phyloP scores from a whole-genome alignment of 2,113 vertebrate genomes.

The Hippocampus abdominalis region DNA sequence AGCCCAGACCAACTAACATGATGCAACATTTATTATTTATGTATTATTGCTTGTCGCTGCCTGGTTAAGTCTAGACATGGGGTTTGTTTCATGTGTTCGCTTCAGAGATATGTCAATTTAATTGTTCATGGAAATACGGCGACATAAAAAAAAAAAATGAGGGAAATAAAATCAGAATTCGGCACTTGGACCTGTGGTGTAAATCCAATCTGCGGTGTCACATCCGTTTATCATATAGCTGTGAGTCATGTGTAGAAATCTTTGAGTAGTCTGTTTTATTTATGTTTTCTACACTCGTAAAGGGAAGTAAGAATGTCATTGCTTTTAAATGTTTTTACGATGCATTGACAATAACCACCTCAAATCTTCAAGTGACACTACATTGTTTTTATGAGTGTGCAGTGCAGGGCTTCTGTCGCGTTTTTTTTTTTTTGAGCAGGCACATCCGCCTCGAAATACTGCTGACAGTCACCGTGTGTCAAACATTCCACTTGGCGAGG shows the following conservation, averaged over 20 bases:
- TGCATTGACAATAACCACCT: not conserved
- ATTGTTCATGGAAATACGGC: too few relatives aligned
- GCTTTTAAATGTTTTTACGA: not conserved
- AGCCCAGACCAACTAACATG: too few relatives aligned
- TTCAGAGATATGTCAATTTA: too few relatives aligned
- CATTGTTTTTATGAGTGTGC: not conserved
- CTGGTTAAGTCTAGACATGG: too few relatives aligned
- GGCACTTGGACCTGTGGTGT: too few relatives aligned
- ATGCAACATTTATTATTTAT: too few relatives aligned
- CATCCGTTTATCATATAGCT: not conserved
- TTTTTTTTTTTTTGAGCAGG: not conserved
- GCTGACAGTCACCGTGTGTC: conserved; percentile 3
- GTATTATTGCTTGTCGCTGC: too few relatives aligned
- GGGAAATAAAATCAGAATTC: too few relatives aligned
- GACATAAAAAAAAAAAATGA: too few relatives aligned
- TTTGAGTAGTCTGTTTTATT: not conserved
- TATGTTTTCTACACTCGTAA: not conserved
- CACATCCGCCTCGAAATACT: not conserved
- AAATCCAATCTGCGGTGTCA: not conserved
- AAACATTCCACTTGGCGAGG: conserved; percentile 4
- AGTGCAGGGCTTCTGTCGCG: not conserved
- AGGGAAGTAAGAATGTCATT: not conserved
- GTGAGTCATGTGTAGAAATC: not conserved
- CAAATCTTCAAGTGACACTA: not conserved
- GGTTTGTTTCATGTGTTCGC: too few relatives aligned